A percentile compares a stretch with the other conserved stretches of the same genome.
Evolutionary conservation across 2,113 vertebrate species (phyloP).

Genomic region (Platysternon megacephalum): DNA sequence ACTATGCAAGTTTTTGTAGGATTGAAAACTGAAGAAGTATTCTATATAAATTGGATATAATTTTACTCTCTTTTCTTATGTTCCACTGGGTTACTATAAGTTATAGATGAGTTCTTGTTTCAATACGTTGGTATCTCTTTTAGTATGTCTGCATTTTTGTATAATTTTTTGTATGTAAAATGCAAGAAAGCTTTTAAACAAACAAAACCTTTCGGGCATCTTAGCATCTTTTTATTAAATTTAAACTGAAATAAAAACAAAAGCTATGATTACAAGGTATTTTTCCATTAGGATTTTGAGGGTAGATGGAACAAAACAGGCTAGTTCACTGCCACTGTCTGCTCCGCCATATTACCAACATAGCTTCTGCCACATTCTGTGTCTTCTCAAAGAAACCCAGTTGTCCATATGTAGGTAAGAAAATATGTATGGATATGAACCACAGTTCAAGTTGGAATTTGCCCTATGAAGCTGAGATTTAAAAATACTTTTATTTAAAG

Average conservation of each 20-base stretch:
- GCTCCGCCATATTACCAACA: not conserved
- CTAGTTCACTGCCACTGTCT: no score
- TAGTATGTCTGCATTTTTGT: not conserved
- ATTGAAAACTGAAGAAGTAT: not conserved
- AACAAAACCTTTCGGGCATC: not conserved
- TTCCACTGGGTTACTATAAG: not conserved
- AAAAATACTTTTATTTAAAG: not conserved
- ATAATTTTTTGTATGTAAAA: not conserved
- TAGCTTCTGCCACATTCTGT: not conserved
- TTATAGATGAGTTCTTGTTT: not conserved
- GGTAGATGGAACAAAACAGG: no score
- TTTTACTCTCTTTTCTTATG: not conserved
- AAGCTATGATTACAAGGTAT: no score
- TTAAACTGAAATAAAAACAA: no score
- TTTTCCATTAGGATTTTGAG: no score
- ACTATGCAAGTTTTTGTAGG: not conserved
- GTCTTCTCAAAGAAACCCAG: fast-evolving
- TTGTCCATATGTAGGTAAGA: fast-evolving
- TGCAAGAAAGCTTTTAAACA: not conserved
- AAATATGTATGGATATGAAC: not conserved
- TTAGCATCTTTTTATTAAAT: no score
- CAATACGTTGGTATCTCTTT: not conserved
- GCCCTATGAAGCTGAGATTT: not conserved
- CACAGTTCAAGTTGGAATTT: fast-evolving
- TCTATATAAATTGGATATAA: not conserved